phyloP scores from a whole-genome alignment of 2,797 vertebrate species.

The Iguana delicatissima region DNA sequence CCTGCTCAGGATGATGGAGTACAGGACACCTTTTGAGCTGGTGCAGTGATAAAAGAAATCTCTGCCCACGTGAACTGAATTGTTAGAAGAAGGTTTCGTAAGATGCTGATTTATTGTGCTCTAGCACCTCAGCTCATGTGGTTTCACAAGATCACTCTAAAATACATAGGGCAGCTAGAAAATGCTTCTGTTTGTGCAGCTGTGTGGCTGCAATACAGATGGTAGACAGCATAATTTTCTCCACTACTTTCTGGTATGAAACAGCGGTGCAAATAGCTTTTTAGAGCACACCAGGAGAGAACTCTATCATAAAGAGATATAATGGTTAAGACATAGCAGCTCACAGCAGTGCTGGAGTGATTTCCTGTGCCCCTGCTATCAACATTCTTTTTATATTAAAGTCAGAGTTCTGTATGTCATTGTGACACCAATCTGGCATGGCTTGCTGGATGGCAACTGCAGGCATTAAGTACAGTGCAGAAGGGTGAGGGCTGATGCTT shows the following conservation, averaged over 20 bases:
- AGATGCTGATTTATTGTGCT: neutral
- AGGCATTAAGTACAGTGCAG: constrained; percentile 15
- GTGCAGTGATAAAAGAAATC: constrained; percentile 3
- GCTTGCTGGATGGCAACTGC: constrained; percentile 36
- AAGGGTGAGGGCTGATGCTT: neutral
- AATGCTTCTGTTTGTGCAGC: neutral
- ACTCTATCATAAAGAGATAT: neutral
- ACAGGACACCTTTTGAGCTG: neutral
- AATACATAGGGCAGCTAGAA: neutral
- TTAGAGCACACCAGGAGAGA: neutral
- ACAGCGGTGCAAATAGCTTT: neutral
- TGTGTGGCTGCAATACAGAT: constrained; percentile 1
- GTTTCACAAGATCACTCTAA: neutral
- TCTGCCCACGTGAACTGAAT: neutral
- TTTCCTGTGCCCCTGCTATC: constrained; percentile 29
- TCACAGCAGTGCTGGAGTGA: constrained; percentile 31
- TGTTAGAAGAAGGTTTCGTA: neutral
- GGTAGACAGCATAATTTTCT: neutral
- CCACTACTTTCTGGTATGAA: neutral
- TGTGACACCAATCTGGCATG: constrained; percentile 3
- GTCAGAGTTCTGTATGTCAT: constrained; percentile 19
- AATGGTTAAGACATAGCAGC: constrained; percentile 16
- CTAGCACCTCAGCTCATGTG: neutral
- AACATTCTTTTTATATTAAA: constrained; percentile 18
- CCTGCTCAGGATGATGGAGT: neutral